Percentiles rank a stretch among this genome's conserved stretches.
These are phyloP conservation scores for Malurus cyaneus DNA, from an alignment of 2,113 vertebrate species.

Conservation along the genomic window DNA sequence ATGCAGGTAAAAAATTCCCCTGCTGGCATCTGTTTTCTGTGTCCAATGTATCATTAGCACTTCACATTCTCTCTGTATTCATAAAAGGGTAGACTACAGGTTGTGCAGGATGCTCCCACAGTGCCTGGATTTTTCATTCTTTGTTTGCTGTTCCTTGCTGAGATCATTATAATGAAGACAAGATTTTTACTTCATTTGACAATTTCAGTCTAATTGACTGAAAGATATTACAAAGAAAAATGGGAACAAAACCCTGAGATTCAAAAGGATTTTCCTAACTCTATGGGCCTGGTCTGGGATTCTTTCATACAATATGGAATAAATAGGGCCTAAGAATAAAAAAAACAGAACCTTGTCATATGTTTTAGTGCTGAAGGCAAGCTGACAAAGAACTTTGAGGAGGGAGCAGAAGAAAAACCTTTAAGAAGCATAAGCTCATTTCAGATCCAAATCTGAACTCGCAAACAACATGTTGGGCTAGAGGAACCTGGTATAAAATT, in stretches of 20 bases:
- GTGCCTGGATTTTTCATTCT: neutral
- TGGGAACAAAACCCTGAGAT: neutral
- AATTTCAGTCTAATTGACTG: neutral
- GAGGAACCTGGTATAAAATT: neutral
- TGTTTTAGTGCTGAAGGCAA: neutral
- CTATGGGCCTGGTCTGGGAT: neutral
- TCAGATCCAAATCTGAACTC: neutral
- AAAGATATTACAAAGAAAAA: neutral
- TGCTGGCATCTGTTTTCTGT: constrained; percentile 33
- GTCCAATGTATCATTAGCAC: constrained; percentile 10
- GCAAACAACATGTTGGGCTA: neutral
- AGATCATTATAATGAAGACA: neutral
- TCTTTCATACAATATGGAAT: neutral
- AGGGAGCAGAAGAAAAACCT: neutral
- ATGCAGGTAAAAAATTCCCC: constrained; percentile 22
- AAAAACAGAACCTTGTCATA: neutral
- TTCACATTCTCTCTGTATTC: neutral
- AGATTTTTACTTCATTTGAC: neutral
- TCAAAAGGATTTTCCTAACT: neutral
- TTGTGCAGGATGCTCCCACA: neutral
- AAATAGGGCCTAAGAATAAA: neutral
- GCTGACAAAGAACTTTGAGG: neutral
- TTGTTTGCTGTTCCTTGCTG: neutral
- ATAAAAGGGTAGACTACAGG: constrained; percentile 10
- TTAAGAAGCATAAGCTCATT: neutral